Evolutionary conservation across 2,113 vertebrate species (phyloP), one percentile per base, ranked within the genome.

Genomic region (Nematolebias whitei): DNA sequence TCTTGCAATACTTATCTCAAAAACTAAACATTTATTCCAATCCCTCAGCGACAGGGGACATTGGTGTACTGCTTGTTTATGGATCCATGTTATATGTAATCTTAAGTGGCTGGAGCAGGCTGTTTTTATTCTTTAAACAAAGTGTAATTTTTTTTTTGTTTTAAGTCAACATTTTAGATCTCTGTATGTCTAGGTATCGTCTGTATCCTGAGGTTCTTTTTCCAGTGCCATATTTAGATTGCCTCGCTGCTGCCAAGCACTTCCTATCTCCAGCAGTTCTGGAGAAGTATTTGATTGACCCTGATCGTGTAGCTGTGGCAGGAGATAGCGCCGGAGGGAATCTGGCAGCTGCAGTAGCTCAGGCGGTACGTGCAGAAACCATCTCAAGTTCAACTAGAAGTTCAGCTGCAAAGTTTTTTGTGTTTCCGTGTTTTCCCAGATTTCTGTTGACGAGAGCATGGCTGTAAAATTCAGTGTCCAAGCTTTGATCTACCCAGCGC

Each of bases 311-410:
- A 24, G 96, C 90, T 4, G 84, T 99, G 82, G 92, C 96, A 24
- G 98, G 98, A 0, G 98, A 99, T 82, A 99, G 98, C 0, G 95
- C 96, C 6, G 98, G 98, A 66, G 98, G 98, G 24, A 99, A 99
- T 83, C 72, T 99, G 62, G 96, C 96, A 1, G 96, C 96, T 18
- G 96, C 93, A 5, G 90, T 96, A n/a, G 88, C 92, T 73, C 97
- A 98, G 73, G 92, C 94, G 96, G 98, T 99, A 91, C 85, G 53
- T 2, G 24, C 44, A 10, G 0, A n/a, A 41, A 16, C 40, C 12
- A 35, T n/a, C 50, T 13, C 5, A 18, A 18, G n/a, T 19, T 53
- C 51, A 19, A 18, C 18, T 20, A 16, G 12, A n/a, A 12, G 15
- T n/a, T 1, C 3, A 13, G 10, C 11, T 35, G 48, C 51, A 53